Percentiles rank a stretch among this genome's conserved stretches.
Evolutionary conservation across 2,797 vertebrate genomes (phyloP).

Genomic region (Lepilemur ruficaudatus): DNA sequence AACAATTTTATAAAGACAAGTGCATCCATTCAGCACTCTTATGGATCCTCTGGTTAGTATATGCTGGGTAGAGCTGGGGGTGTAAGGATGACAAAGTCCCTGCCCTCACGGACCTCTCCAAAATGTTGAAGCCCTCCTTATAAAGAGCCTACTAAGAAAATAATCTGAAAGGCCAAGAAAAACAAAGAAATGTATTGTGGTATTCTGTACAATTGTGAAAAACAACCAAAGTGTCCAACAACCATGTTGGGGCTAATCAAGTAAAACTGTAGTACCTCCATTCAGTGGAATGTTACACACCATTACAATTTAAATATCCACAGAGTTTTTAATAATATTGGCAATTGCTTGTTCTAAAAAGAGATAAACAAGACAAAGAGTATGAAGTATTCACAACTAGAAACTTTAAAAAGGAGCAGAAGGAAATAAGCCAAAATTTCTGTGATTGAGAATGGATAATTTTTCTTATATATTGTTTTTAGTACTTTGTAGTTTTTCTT

Average conservation of each 20-base stretch:
- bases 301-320: background rate
- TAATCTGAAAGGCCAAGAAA: background rate
- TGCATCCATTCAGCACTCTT: background rate
- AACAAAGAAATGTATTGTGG: background rate
- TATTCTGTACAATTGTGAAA: background rate
- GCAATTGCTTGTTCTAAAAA: background rate
- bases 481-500: background rate
- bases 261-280: background rate
- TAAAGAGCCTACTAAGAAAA: background rate
- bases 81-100: background rate
- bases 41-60: background rate
- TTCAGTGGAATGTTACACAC: background rate
- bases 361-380: background rate
- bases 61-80: background rate
- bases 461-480: background rate
- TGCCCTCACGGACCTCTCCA: background rate
- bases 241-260: too few relatives aligned
- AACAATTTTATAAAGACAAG: background rate
- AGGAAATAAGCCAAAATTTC: slow-evolving; percentile 5
- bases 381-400: background rate
- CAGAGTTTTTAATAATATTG: background rate
- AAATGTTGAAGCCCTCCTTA: background rate
- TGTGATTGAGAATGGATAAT: background rate
- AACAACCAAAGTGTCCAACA: background rate
- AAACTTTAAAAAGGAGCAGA: background rate